Evolutionary conservation across 2,797 vertebrate species (phyloP).

Genomic region (Thaleichthys pacificus): DNA sequence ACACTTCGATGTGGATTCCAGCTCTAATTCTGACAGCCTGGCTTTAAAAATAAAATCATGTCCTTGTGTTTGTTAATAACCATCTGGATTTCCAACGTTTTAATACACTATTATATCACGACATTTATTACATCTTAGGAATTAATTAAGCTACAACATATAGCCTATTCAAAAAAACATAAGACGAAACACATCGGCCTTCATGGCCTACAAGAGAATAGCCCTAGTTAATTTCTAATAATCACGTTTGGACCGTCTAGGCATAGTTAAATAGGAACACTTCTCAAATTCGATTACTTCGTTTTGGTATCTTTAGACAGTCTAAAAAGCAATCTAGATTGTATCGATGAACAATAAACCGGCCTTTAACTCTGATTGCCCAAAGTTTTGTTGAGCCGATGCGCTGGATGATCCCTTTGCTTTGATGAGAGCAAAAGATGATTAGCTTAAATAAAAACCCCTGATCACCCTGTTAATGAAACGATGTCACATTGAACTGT

Average conservation of each 20-base stretch:
- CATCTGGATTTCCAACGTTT: not conserved
- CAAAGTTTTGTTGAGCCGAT: conserved; percentile 41
- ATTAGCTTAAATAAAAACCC: conserved; percentile 38
- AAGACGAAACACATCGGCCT: not conserved
- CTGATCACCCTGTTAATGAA: conserved; percentile 59
- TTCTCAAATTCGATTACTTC: conserved; percentile 51
- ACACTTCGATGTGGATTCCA: conserved; percentile 77
- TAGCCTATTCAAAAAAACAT: not conserved
- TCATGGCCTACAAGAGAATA: not conserved
- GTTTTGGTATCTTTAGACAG: conserved; percentile 48
- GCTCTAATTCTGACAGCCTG: conserved; percentile 55
- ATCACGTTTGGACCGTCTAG: conserved; percentile 22
- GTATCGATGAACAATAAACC: conserved; percentile 49
- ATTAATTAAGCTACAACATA: not conserved
- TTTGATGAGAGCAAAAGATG: conserved; percentile 37
- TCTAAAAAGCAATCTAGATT: conserved; percentile 53
- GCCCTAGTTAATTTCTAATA: not conserved
- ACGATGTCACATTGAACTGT: conserved; percentile 40
- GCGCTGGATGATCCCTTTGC: conserved; percentile 26
- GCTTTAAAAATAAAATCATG: conserved; percentile 13
- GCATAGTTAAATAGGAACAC: conserved; percentile 23
- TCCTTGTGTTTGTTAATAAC: conserved; percentile 32
- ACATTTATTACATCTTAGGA: too few relatives aligned
- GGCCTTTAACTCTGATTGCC: not conserved
- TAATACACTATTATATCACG: too few relatives aligned